Conservation (phyloP, 1,140 invertebrate species). For the Bombus ignitus region DNA sequence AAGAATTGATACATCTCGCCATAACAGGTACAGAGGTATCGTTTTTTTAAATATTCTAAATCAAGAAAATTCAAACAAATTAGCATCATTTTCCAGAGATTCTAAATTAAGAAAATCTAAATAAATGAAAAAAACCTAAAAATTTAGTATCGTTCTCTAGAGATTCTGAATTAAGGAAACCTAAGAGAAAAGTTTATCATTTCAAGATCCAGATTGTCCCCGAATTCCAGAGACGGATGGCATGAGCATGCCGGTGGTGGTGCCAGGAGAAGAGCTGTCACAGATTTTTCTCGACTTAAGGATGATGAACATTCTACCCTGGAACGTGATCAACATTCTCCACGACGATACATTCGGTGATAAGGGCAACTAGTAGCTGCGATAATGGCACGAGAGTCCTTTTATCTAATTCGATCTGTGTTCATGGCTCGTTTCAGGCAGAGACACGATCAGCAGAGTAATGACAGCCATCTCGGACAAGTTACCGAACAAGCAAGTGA, state of each 20-base stretch:
- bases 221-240: constrained; percentile 86
- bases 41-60: neutral
- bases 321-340: constrained; percentile 87
- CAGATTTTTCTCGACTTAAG: constrained; percentile 90
- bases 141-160: too few relatives aligned
- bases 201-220: constrained; percentile 88
- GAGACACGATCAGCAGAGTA: constrained; percentile 85
- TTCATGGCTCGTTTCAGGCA: constrained; percentile 74
- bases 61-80: neutral
- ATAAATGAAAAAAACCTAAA: neutral
- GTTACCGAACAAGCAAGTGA: constrained; percentile 77
- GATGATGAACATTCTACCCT: constrained; percentile 84
- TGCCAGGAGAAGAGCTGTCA: constrained; percentile 87
- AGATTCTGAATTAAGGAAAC: neutral
- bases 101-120: neutral
- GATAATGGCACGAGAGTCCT: neutral
- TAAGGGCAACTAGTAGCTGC: neutral
- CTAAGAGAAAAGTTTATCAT: neutral
- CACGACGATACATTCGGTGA: constrained; percentile 89
- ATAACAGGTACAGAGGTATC: constrained; percentile 82
- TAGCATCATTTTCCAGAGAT: neutral
- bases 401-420: neutral
- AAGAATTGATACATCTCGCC: constrained; percentile 87
- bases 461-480: constrained; percentile 83
- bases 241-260: constrained; percentile 87